A percentile compares a stretch with the other conserved stretches of the same genome.
These are phyloP conservation scores for Lumbricus terrestris DNA, from an alignment of 2,888 invertebrate genomes.

Conservation along the genomic window DNA sequence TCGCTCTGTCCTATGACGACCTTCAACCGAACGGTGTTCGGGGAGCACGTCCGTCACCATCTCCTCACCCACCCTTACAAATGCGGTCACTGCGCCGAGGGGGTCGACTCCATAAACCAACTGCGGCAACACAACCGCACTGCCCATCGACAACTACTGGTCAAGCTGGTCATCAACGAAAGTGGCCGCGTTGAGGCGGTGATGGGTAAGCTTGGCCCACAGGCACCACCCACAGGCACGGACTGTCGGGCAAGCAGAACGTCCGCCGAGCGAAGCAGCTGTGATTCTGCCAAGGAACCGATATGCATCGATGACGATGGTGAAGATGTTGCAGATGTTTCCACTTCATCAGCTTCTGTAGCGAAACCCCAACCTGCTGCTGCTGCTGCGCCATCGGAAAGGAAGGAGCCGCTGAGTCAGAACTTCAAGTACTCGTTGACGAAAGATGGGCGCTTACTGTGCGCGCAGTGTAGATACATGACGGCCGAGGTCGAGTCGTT, in stretches of 20 bases:
- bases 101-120: background rate
- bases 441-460: background rate
- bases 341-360: background rate
- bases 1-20: constrained; percentile 20
- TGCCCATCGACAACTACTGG: constrained; percentile 4
- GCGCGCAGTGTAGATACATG: constrained; percentile 7
- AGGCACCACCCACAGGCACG: constrained; percentile 14
- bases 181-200: background rate
- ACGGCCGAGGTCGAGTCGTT: background rate
- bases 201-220: constrained; percentile 16
- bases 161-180: constrained; percentile 16
- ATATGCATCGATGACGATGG: constrained; percentile 15
- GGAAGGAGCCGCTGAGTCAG: constrained; percentile 8
- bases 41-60: constrained; percentile 31
- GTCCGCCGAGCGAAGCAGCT: background rate
- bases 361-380: background rate
- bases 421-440: constrained; percentile 25
- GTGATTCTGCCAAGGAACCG: constrained; percentile 7
- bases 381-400: background rate
- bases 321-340: background rate
- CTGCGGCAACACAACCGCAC: constrained; percentile 14
- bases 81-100: constrained; percentile 17
- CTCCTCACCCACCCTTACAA: constrained; percentile 20
- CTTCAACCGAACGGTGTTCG: constrained; percentile 21
- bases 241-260: background rate